phyloP scores from a whole-genome alignment of 2,888 invertebrate species.

The Trichopoda pennipes region DNA sequence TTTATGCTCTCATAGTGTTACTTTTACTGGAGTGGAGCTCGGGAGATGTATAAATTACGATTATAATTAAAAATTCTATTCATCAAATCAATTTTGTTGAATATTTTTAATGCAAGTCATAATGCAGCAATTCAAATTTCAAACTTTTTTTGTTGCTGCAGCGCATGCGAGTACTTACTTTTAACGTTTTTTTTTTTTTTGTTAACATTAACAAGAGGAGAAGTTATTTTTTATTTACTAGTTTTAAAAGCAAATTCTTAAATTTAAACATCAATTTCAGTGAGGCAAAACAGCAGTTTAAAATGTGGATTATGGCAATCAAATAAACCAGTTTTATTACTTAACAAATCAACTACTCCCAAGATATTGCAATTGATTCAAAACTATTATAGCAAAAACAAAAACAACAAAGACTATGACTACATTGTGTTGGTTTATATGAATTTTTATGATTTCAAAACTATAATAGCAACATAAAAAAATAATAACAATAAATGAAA shows the following conservation, averaged over 20 bases:
- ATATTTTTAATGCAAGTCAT: not conserved
- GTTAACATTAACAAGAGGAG: not conserved
- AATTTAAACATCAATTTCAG: not conserved
- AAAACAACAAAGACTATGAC: not conserved
- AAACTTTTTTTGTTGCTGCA: no score
- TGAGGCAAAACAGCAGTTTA: not conserved
- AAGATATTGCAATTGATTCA: constrained; percentile 15
- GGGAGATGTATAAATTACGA: no score
- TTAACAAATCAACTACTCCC: constrained; percentile 48
- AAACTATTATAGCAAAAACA: not conserved
- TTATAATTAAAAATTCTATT: no score
- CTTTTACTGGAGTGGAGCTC: no score
- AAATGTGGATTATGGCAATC: constrained; percentile 42
- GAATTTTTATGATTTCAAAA: no score
- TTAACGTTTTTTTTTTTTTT: not conserved
- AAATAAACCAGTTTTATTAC: constrained; percentile 48
- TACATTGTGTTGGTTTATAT: not conserved
- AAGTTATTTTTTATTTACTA: not conserved
- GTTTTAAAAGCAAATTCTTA: constrained; percentile 30
- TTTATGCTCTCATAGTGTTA: no score
- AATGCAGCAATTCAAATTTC: not conserved
- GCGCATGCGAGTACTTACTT: not conserved
- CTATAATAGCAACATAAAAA: no score
- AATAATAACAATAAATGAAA: no score
- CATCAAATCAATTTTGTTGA: no score